Evolutionary conservation across 2,888 invertebrate genomes (phyloP).

Genomic region (Cryptocephalus primarius): DNA sequence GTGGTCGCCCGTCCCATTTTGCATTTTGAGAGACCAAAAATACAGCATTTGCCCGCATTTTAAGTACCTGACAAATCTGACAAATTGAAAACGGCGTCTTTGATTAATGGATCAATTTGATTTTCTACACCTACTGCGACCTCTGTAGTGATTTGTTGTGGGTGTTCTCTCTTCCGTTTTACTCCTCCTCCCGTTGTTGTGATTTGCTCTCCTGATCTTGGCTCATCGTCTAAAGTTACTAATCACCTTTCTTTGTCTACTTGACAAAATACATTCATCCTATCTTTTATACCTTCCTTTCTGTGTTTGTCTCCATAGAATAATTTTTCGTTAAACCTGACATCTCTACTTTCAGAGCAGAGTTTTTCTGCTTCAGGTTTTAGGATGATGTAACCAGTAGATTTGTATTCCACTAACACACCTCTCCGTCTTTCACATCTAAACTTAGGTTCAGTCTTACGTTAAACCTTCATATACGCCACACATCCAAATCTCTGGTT

Average conservation of each 20-base stretch:
- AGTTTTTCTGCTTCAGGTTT: neutral
- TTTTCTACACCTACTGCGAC: too few species aligned
- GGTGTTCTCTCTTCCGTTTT: too few species aligned
- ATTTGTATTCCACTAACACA: constrained; percentile 3
- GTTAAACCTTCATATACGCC: constrained; percentile 1
- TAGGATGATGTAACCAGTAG: constrained; percentile 4
- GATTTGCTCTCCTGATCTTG: too few species aligned
- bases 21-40: too few species aligned
- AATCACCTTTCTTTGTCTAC: constrained; percentile 4
- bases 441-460: constrained; percentile 3
- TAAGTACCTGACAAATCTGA: too few species aligned
- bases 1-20: too few species aligned
- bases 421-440: constrained; percentile 2
- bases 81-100: too few species aligned
- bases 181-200: too few species aligned
- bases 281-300: constrained; percentile 2
- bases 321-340: too few species aligned
- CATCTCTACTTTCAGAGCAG: neutral
- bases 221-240: neutral
- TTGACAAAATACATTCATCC: neutral
- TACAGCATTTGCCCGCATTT: too few species aligned
- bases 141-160: too few species aligned
- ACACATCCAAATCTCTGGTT: constrained; percentile 4
- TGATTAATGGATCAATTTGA: too few species aligned
- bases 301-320: constrained; percentile 4